Base-by-base conservation (phyloP, 2,888 invertebrate species). In the Hoplodrina ambigua region DNA sequence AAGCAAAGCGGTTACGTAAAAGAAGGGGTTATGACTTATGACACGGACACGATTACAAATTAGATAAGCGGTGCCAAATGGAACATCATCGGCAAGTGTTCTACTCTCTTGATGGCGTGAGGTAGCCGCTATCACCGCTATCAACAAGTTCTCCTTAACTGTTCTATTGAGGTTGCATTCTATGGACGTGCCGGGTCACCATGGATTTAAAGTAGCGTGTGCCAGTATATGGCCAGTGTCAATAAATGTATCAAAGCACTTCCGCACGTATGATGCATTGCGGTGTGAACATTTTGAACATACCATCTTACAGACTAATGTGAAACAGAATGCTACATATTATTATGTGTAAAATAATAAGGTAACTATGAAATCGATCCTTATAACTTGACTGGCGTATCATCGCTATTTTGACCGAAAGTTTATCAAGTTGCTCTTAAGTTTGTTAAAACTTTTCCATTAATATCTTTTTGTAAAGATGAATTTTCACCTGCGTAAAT, bases 161-260 rank as follows among this genome's bases (percentile, higher is more conserved):
- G 11, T 68, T 69, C 30, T 66, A 74, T 41, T 63, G 64, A 59
- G 58, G 73, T 52, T 78, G 53, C 65, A 73, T 55, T 46, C 33
- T 55, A 69, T 63, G 54, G 30, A 73, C 64, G 69, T 73, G 67
- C n/a, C 17, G 50, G 54, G 54, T 60, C 44, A 50, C 53, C 52
- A 55, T 50, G 49, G 67, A 37, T 53, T 72, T 55, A 50, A 55
- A 62, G 55, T 69, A 67, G 54, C 56, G 59, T 55, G 52, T 67
- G 41, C 0, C 13, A 13, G 41, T 46, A 4, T 46, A 46, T 15
- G 17, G 54, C 50, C 61, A 58, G 61, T 60, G 62, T 52, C 58
- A 50, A 62, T 64, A 72, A 70, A 65, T 44, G 20, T 53, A 63
- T 60, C 57, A 62, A 67, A 69, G 15, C 67, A 78, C 63, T 74